These are phyloP conservation scores for Pachydiplax longipennis DNA, from an alignment of 2,888 invertebrate genomes.

Conservation along the genomic window DNA sequence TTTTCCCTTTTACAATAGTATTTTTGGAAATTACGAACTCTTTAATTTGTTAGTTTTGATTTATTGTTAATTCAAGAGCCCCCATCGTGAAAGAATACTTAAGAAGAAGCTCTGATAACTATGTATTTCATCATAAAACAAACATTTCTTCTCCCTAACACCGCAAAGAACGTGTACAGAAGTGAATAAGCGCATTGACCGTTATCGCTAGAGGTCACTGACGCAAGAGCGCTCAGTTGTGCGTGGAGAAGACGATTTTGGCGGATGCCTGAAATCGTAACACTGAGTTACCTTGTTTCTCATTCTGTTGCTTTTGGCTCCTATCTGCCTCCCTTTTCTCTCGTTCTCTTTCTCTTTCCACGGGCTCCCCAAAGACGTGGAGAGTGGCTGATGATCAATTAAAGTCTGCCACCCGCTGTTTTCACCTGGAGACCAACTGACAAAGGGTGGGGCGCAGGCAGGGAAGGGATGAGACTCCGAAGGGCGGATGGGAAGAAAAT, in stretches of 20 bases:
- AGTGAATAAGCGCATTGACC: background rate
- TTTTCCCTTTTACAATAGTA: too few species aligned
- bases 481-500: background rate
- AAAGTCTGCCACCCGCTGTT: background rate
- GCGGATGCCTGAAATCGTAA: background rate
- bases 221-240: background rate
- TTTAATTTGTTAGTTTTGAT: too few species aligned
- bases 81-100: too few species aligned
- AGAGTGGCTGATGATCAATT: slow-evolving; percentile 31
- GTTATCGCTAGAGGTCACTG: background rate
- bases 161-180: background rate
- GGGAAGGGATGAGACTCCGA: background rate
- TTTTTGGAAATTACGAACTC: too few species aligned
- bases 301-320: background rate
- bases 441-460: background rate
- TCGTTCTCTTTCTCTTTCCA: background rate
- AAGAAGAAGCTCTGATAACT: too few species aligned
- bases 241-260: background rate
- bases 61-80: too few species aligned
- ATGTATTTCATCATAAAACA: background rate
- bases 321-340: background rate
- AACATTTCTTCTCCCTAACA: background rate
- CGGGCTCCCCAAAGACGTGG: background rate
- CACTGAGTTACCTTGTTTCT: background rate
- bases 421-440: slow-evolving; percentile 16